These are phyloP conservation scores for Cinclus mexicanus DNA, from an alignment of 2,113 vertebrate genomes.

Conservation along the genomic window DNA sequence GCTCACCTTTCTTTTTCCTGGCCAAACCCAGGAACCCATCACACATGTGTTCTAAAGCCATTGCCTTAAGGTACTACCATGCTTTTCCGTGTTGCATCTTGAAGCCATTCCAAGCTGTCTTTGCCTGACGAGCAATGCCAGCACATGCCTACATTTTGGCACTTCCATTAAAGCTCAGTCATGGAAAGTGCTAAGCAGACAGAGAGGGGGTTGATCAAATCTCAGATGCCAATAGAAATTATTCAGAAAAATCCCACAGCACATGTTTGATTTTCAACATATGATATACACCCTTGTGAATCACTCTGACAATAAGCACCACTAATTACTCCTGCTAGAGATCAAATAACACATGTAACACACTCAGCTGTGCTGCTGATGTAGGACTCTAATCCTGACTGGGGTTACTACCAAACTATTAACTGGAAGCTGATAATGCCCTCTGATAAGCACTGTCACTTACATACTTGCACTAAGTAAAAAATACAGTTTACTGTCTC, in stretches of 20 bases:
- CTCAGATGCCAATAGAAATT: background rate
- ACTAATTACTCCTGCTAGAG: background rate
- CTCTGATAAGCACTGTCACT: background rate
- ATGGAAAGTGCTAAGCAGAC: background rate
- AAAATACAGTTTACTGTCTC: conserved; percentile 7
- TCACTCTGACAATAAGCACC: background rate
- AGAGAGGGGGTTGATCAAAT: background rate
- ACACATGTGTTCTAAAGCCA: background rate
- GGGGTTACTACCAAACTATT: background rate
- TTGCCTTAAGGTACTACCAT: background rate
- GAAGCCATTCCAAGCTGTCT: background rate
- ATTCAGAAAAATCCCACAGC: background rate
- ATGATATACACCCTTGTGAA: background rate
- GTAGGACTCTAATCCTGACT: background rate
- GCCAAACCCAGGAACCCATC: background rate
- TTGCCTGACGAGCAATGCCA: background rate
- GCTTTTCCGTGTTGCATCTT: background rate
- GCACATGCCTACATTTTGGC: background rate
- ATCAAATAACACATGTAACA: background rate
- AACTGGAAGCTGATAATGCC: background rate
- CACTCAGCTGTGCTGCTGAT: background rate
- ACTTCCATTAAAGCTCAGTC: background rate
- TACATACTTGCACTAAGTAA: background rate
- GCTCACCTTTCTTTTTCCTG: background rate
- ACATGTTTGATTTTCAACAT: background rate